Conservation (phyloP, 2,797 vertebrate species). For the Apogon talboti region DNA sequence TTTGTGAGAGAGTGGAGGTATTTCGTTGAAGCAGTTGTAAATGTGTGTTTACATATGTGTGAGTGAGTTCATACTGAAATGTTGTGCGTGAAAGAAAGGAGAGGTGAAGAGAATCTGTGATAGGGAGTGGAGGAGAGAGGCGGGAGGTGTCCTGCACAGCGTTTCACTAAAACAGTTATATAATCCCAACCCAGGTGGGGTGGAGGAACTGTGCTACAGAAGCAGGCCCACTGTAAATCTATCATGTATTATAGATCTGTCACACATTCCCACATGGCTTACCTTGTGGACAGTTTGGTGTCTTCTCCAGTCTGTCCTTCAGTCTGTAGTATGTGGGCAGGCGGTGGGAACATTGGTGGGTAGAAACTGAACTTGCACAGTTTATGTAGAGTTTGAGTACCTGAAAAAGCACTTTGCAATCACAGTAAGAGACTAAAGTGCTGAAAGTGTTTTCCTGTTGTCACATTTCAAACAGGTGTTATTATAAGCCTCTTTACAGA, state of each 20-base stretch:
- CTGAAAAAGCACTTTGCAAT: conserved; percentile 10
- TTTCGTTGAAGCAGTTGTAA: conserved; percentile 17
- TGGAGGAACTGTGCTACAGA: conserved; percentile 29
- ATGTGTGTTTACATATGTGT: conserved; percentile 17
- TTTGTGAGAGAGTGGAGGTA: conserved; percentile 14
- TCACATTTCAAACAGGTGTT: background rate
- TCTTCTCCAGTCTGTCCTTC: conserved; percentile 5
- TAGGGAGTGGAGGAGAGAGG: conserved; percentile 15
- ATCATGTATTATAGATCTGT: conserved; percentile 66
- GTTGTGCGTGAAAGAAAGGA: conserved; percentile 11
- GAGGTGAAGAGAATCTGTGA: conserved; percentile 20
- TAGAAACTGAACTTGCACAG: conserved; percentile 12
- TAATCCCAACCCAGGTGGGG: conserved; percentile 59
- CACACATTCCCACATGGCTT: conserved; percentile 37
- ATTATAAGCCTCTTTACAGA: conserved; percentile 3
- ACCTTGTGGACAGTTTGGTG: conserved; percentile 38
- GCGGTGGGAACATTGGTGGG: conserved; percentile 29
- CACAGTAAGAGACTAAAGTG: conserved; percentile 4
- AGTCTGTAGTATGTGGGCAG: conserved; percentile 18
- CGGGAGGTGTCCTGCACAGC: conserved; percentile 31
- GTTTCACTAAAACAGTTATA: conserved; percentile 55
- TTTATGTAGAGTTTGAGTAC: conserved; percentile 5
- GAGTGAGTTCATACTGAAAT: conserved; percentile 10
- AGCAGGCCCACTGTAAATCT: conserved; percentile 21
- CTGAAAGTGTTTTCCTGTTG: background rate